Evolutionary conservation across 2,113 vertebrate genomes (phyloP).

Genomic region (Aegithalos caudatus): DNA sequence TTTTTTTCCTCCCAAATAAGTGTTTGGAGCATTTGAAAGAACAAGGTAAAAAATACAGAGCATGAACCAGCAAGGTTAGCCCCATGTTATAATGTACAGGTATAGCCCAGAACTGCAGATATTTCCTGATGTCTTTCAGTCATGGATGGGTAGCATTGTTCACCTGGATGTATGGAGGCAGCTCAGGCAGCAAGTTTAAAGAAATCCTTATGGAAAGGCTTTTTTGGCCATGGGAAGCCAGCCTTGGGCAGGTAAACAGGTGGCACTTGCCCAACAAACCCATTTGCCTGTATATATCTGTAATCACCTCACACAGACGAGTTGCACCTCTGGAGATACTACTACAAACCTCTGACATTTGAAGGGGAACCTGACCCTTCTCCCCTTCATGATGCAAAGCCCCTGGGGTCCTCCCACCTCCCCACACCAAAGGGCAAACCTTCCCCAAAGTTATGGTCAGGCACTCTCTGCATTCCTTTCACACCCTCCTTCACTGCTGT

Average conservation of each 20-base stretch:
- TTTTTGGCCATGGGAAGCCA: neutral
- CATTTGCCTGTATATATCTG: neutral
- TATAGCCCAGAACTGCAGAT: neutral
- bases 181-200: neutral
- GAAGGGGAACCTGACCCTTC: neutral
- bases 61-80: neutral
- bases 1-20: neutral
- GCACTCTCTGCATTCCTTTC: neutral
- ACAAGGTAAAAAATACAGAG: neutral
- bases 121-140: neutral
- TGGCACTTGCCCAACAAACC: neutral
- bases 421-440: neutral
- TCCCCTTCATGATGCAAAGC: neutral
- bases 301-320: neutral
- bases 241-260: neutral
- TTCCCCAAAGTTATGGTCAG: neutral
- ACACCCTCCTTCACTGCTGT: neutral
- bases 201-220: neutral
- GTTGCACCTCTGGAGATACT: neutral
- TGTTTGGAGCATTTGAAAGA: neutral
- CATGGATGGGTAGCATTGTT: neutral
- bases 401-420: neutral
- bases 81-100: accelerated
- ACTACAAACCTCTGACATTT: neutral
- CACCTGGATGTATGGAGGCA: neutral